phyloP scores from a whole-genome alignment of 2,888 invertebrate genomes.

The Ischnus inquisitorius region DNA sequence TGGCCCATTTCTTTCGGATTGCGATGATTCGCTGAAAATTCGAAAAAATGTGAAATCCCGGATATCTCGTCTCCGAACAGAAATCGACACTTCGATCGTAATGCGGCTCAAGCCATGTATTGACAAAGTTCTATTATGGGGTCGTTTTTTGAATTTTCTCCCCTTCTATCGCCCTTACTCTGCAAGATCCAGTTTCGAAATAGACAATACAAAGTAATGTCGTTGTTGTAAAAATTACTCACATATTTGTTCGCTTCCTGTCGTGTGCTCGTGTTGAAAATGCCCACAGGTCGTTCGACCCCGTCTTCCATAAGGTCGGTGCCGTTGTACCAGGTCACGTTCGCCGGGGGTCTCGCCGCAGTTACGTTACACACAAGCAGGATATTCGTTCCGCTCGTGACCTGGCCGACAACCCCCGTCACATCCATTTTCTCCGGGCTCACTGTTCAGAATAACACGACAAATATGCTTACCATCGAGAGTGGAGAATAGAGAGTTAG shows the following conservation, averaged over 20 bases:
- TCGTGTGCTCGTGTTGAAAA: slow-evolving; percentile 77
- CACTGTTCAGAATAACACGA: slow-evolving; percentile 87
- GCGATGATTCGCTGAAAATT: too few relatives aligned
- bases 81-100: too few relatives aligned
- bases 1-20: too few relatives aligned
- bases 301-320: slow-evolving; percentile 85
- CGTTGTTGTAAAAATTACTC: slow-evolving; percentile 68
- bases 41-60: too few relatives aligned
- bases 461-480: slow-evolving; percentile 54
- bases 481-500: slow-evolving; percentile 45
- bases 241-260: slow-evolving; percentile 76
- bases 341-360: slow-evolving; percentile 94
- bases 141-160: not conserved
- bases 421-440: slow-evolving; percentile 92
- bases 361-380: slow-evolving; percentile 92
- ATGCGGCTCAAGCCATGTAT: too few relatives aligned
- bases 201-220: not conserved
- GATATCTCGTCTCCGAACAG: too few relatives aligned
- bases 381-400: slow-evolving; percentile 92
- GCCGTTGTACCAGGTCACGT: slow-evolving; percentile 94
- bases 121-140: not conserved
- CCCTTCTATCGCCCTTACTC: not conserved
- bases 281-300: slow-evolving; percentile 79
- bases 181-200: not conserved
- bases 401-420: slow-evolving; percentile 92